phyloP scores from a whole-genome alignment of 2,113 vertebrate species.

The Mirounga angustirostris region DNA sequence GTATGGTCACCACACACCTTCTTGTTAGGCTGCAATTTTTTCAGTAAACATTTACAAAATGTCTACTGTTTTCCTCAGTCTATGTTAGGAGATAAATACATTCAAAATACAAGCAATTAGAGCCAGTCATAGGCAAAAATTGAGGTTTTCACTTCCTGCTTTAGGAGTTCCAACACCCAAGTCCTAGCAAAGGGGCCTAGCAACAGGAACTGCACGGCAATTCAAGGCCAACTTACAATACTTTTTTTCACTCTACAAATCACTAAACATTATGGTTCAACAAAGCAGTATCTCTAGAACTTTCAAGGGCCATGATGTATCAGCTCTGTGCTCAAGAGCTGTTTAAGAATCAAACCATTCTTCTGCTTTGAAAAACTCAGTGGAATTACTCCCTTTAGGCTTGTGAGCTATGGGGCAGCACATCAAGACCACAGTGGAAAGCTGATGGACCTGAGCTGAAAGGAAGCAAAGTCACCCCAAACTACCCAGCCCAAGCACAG shows the following conservation, averaged over 20 bases:
- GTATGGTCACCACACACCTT: background rate
- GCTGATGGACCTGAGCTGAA: background rate
- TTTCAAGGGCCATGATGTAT: background rate
- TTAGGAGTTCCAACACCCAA: background rate
- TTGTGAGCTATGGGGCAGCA: background rate
- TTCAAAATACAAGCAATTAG: background rate
- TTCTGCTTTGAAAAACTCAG: background rate
- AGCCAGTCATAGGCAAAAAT: background rate
- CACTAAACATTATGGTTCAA: background rate
- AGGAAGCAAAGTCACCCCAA: background rate
- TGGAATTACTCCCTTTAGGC: background rate
- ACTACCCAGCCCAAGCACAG: background rate
- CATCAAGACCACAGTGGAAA: background rate
- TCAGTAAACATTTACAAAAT: conserved; percentile 11
- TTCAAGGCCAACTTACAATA: background rate
- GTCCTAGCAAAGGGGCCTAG: background rate
- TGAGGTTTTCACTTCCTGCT: background rate
- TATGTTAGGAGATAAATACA: background rate
- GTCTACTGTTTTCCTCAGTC: background rate
- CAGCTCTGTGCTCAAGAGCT: background rate
- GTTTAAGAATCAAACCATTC: background rate
- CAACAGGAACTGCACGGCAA: background rate
- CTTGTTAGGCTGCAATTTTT: background rate
- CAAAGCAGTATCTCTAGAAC: background rate
- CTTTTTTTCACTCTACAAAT: background rate